These are phyloP conservation scores for Ptiloglossa arizonensis DNA, from an alignment of 1,140 invertebrate genomes.

Conservation along the genomic window DNA sequence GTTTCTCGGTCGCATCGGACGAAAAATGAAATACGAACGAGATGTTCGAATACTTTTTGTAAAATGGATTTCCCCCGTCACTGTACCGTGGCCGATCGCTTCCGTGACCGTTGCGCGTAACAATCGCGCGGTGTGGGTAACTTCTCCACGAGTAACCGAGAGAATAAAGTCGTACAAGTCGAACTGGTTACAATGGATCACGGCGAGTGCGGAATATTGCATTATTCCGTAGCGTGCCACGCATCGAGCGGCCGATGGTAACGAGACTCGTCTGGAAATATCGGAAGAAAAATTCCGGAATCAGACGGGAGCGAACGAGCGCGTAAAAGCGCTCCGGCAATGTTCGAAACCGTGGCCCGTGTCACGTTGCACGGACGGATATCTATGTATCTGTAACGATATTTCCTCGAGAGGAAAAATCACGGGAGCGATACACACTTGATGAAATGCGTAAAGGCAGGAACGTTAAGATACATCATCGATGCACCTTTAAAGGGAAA, in stretches of 20 bases:
- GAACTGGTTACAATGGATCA: not conserved
- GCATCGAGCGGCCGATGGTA: constrained; percentile 3
- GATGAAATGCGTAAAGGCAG: constrained; percentile 42
- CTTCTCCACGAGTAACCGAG: not conserved
- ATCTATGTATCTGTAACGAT: constrained; percentile 23
- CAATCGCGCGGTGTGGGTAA: not conserved
- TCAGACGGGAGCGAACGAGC: not conserved
- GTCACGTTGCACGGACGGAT: not conserved
- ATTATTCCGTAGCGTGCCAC: not conserved
- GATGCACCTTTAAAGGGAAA: not conserved
- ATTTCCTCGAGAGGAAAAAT: constrained; percentile 52
- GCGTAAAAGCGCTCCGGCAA: not conserved
- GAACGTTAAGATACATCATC: constrained; percentile 39
- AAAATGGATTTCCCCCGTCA: no score
- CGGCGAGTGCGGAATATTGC: not conserved
- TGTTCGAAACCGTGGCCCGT: not conserved
- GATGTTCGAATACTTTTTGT: no score
- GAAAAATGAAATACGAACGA: no score
- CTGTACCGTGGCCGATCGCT: no score
- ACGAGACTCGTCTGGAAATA: constrained; percentile 20
- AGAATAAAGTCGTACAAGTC: constrained; percentile 2
- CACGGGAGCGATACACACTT: constrained; percentile 14
- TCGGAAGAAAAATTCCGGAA: constrained; percentile 13
- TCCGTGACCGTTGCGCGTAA: not conserved
- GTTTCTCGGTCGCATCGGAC: no score